Conservation (phyloP, 2,888 invertebrate genomes). For the Elegia similella region DNA sequence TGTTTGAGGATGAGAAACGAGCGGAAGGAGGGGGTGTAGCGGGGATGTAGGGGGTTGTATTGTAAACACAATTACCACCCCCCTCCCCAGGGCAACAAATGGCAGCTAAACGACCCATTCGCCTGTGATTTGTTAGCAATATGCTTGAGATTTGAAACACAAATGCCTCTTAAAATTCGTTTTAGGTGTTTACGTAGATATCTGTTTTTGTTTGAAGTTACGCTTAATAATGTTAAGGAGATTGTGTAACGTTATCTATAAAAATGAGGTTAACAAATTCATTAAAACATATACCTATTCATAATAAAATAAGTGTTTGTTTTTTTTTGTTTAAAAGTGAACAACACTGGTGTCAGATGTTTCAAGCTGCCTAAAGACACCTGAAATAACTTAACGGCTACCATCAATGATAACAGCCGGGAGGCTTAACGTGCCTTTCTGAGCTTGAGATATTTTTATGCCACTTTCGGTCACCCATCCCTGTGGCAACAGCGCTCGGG, state of each 20-base stretch:
- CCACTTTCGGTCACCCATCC: no score
- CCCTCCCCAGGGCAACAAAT: conserved; percentile 66
- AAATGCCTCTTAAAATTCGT: conserved; percentile 64
- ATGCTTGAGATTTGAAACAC: conserved; percentile 75
- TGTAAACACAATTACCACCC: conserved; percentile 74
- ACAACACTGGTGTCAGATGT: no score
- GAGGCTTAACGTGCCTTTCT: no score
- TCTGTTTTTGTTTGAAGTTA: conserved; percentile 1
- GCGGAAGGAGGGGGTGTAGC: conserved; percentile 50
- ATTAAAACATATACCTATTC: no score
- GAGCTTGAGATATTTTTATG: no score
- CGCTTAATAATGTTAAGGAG: neutral
- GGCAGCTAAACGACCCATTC: conserved; percentile 80
- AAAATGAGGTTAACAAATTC: no score
- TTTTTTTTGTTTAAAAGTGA: no score
- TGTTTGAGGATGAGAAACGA: conserved; percentile 73
- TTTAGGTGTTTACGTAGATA: conserved; percentile 39
- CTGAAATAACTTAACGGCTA: no score
- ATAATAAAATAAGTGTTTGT: no score
- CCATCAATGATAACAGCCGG: no score
- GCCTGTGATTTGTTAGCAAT: conserved; percentile 80
- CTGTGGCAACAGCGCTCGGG: no score
- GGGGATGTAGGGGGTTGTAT: conserved; percentile 48
- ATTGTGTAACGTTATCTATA: neutral
- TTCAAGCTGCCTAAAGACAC: no score